These are phyloP conservation scores for Ptyas mucosa DNA, from an alignment of 2,113 vertebrate genomes.

Conservation along the genomic window DNA sequence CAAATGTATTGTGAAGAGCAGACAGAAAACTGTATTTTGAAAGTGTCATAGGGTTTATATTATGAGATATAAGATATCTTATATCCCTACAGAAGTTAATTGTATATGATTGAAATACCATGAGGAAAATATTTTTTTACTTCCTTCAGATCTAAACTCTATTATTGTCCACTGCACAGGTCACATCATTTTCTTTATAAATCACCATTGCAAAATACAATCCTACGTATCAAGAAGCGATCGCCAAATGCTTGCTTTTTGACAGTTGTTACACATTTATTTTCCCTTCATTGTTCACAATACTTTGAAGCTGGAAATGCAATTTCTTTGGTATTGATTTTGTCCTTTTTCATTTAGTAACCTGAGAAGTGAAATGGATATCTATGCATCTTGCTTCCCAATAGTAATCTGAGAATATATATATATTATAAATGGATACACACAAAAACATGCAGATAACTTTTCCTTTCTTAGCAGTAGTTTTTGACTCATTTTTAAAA, in stretches of 20 bases:
- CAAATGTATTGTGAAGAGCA: background rate
- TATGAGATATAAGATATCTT: background rate
- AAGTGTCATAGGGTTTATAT: background rate
- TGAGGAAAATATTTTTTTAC: conserved; percentile 23
- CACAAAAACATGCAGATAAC: background rate
- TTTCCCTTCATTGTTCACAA: conserved; percentile 32
- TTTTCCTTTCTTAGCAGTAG: background rate
- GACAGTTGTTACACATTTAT: conserved; percentile 5
- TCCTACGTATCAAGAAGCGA: conserved; percentile 20
- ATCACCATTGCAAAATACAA: conserved; percentile 34
- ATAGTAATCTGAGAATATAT: conserved; percentile 5
- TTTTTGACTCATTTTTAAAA: background rate
- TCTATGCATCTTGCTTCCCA: conserved; percentile 11
- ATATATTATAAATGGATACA: background rate
- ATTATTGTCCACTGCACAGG: conserved; percentile 26
- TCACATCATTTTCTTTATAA: conserved; percentile 27
- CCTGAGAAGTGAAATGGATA: conserved; percentile 13
- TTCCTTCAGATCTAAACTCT: conserved; percentile 32
- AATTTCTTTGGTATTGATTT: conserved; percentile 59
- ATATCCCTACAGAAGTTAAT: background rate
- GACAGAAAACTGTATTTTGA: background rate
- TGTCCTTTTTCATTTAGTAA: conserved; percentile 47
- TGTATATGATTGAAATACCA: conserved; percentile 7
- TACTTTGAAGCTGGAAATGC: conserved; percentile 40
- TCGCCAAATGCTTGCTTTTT: conserved; percentile 27